Evolutionary conservation across 2,888 invertebrate species (phyloP), one percentile per base, ranked within the genome.

Genomic region (Cephus sareptanus): DNA sequence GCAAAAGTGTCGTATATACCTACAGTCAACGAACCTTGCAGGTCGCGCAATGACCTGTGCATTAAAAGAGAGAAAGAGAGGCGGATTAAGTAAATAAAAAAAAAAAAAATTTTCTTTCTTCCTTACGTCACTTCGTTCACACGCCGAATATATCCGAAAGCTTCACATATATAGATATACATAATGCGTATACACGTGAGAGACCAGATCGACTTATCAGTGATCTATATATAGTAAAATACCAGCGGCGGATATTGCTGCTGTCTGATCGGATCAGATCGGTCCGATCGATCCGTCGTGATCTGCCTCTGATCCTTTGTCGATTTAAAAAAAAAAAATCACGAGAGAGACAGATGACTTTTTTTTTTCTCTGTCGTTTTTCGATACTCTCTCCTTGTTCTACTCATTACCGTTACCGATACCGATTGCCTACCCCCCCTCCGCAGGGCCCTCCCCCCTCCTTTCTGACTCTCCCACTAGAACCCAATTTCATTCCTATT

Each of bases 261-360:
- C 79, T 77, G 79, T 71, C 79, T 77, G 34, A 69, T 30, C 37
- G 73, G 79, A 79, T 79, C 77, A 79, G 75, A 77, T 75, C 73
- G 75, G 40, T 75, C 73, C 76, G 76, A 56, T 56, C 40, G 40
- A 56, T 56, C 23, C 40, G 40, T 56, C 40, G 40, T 56, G 40
- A 56, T 56, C 6, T 4, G 15, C 40, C 23, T 56, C 23, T 23
- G 40, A 56, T 56, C 23, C 6, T 23, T 56, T 23, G 40, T 56
- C 40, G 40, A 56, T 15, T 40, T 6, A 40, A 40, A 40, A 40
- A 56, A 40, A 11, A 34, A 35, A 2, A 35, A 12, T 35, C 40
- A 40, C 40, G 6, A 40, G 15, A 40, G 40, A 40, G 40, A 40
- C 40, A 6, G 6, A 40, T 40, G 15, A 40, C 15, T 4, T 6